phyloP scores from a whole-genome alignment of 2,888 invertebrate genomes.

The Andrena minutula region DNA sequence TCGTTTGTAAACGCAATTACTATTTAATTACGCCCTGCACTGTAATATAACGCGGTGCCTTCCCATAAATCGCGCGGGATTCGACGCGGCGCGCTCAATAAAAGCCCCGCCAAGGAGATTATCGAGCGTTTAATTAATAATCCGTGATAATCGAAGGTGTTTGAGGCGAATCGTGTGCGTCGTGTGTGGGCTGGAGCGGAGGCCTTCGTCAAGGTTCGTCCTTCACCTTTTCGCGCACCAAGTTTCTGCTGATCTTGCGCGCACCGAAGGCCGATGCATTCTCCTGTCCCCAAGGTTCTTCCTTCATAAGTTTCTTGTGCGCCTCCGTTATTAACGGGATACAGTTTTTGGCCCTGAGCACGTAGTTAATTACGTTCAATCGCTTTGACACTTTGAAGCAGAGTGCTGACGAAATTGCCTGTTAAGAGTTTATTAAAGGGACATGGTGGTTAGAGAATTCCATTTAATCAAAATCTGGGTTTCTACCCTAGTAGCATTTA shows the following conservation, averaged over 20 bases:
- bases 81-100: conserved; percentile 27
- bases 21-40: conserved; percentile 8
- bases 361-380: neutral
- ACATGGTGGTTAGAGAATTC: too few species aligned
- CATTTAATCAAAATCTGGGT: too few species aligned
- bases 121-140: conserved; percentile 52
- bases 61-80: conserved; percentile 24
- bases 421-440: neutral
- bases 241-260: conserved; percentile 53
- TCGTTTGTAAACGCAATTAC: conserved; percentile 16
- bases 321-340: conserved; percentile 37
- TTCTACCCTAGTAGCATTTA: too few species aligned
- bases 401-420: neutral
- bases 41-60: neutral
- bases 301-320: conserved; percentile 52
- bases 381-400: neutral
- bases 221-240: conserved; percentile 63
- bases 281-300: conserved; percentile 64
- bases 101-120: conserved; percentile 30
- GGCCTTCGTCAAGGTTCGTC: conserved; percentile 56
- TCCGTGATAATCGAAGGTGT: conserved; percentile 50
- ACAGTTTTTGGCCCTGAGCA: conserved; percentile 5
- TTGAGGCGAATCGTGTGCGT: conserved; percentile 30
- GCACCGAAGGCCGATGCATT: conserved; percentile 67
- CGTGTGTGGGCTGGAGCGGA: conserved; percentile 54